Evolutionary conservation across 2,888 invertebrate genomes (phyloP).

Genomic region (Caenorhabditis doughertyi): DNA sequence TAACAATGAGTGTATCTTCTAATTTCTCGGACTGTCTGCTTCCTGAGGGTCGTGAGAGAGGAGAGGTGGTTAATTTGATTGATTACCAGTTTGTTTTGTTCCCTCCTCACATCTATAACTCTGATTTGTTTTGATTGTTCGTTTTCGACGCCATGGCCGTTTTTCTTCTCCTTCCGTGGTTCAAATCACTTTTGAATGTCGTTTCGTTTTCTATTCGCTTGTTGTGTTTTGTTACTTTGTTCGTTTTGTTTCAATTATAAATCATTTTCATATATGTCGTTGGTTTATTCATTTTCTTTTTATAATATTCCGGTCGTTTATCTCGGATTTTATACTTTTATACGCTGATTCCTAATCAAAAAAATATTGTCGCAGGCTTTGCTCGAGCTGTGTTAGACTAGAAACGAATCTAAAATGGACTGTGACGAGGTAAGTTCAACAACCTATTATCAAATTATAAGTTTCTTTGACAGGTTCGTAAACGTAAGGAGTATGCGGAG

Average conservation of each 20-base stretch:
- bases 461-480: conserved; percentile 66
- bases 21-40: conserved; percentile 13
- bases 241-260: conserved; percentile 50
- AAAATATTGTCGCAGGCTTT: conserved; percentile 24
- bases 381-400: conserved; percentile 56
- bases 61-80: conserved; percentile 49
- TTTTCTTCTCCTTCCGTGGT: conserved; percentile 29
- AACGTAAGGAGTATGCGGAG: conserved; percentile 72
- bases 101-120: not conserved
- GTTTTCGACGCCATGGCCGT: not conserved
- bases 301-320: conserved; percentile 32
- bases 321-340: not conserved
- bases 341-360: not conserved
- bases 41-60: conserved; percentile 28
- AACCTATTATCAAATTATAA: not conserved
- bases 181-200: conserved; percentile 35
- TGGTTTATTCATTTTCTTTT: conserved; percentile 4
- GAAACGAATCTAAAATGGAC: conserved; percentile 41
- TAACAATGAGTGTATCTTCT: conserved; percentile 35
- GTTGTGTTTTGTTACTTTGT: conserved; percentile 40
- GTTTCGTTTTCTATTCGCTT: conserved; percentile 22
- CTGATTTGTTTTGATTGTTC: conserved; percentile 52
- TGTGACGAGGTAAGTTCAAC: conserved; percentile 51
- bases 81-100: conserved; percentile 52
- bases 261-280: conserved; percentile 15